Conservation (phyloP, 2,113 vertebrate genomes). For the Melanostigma gelatinosum region DNA sequence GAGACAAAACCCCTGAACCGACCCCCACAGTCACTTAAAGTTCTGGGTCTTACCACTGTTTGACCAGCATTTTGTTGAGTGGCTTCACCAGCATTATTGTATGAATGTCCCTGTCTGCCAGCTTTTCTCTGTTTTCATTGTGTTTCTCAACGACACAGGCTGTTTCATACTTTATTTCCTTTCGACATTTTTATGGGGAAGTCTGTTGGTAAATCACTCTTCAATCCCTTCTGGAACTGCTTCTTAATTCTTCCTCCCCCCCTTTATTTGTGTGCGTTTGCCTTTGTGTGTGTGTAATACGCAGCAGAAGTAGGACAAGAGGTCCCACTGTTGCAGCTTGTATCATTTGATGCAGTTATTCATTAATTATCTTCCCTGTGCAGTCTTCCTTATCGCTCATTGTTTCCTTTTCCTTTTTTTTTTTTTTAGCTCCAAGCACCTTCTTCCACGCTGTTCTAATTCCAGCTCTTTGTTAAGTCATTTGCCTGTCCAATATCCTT, state of each 20-base stretch:
- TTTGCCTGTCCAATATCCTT: conserved; percentile 58
- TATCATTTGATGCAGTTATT: conserved; percentile 71
- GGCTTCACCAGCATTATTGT: conserved; percentile 15
- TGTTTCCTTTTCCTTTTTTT: conserved; percentile 62
- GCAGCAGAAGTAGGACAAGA: conserved; percentile 71
- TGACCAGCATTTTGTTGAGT: conserved; percentile 4
- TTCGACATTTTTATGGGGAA: conserved; percentile 48
- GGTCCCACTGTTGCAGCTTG: conserved; percentile 72
- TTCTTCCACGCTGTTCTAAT: conserved; percentile 72
- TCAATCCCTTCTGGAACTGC: conserved; percentile 53
- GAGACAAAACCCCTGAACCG: conserved; percentile 23
- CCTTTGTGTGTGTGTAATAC: conserved; percentile 36
- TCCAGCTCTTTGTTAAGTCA: conserved; percentile 72
- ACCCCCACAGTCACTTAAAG: conserved; percentile 14
- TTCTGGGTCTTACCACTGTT: conserved; percentile 24
- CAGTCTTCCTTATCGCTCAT: conserved; percentile 72
- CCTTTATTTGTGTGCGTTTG: conserved; percentile 29
- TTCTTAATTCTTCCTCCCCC: conserved; percentile 48
- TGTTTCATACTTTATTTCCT: conserved; percentile 48
- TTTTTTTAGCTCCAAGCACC: conserved; percentile 66
- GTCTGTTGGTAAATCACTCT: conserved; percentile 51
- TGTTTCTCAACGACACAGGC: conserved; percentile 24
- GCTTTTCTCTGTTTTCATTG: conserved; percentile 40
- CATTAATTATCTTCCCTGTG: conserved; percentile 79
- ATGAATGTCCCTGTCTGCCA: conserved; percentile 31